phyloP scores from a whole-genome alignment of 2,113 vertebrate genomes.

The Alouatta palliata region DNA sequence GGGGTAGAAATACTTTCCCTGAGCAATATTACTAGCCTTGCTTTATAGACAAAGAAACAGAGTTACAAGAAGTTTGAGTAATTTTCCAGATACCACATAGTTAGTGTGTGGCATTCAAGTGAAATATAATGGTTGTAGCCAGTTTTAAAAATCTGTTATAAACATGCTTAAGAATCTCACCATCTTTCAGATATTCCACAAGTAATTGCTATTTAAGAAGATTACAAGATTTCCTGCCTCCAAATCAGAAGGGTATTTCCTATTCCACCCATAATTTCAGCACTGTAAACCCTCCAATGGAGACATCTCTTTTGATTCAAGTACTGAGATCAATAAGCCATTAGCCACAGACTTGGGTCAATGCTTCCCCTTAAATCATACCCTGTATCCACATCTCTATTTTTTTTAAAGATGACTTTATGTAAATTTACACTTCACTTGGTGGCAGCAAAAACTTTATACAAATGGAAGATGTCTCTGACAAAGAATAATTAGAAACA shows the following conservation, averaged over 20 bases:
- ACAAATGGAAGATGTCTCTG: background rate
- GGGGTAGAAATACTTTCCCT: background rate
- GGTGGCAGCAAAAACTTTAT: background rate
- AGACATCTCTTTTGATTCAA: background rate
- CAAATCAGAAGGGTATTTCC: background rate
- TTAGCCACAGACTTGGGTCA: background rate
- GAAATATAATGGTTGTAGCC: background rate
- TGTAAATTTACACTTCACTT: background rate
- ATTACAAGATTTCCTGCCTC: background rate
- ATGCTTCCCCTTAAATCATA: background rate
- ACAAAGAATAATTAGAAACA: background rate
- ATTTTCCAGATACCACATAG: background rate
- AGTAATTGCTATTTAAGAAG: background rate
- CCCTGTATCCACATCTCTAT: background rate
- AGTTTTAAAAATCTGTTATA: background rate
- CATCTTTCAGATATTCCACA: background rate
- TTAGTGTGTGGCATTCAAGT: background rate
- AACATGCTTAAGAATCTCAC: background rate
- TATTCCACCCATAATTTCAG: background rate
- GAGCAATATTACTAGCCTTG: background rate
- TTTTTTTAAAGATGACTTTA: background rate
- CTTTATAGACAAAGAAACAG: background rate
- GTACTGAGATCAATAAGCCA: background rate
- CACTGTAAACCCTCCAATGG: background rate
- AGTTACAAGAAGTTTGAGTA: background rate